A percentile compares a stretch with the other conserved stretches of the same genome.
Conservation (phyloP, 2,113 vertebrate species). For the Pogonocichla stellata region DNA sequence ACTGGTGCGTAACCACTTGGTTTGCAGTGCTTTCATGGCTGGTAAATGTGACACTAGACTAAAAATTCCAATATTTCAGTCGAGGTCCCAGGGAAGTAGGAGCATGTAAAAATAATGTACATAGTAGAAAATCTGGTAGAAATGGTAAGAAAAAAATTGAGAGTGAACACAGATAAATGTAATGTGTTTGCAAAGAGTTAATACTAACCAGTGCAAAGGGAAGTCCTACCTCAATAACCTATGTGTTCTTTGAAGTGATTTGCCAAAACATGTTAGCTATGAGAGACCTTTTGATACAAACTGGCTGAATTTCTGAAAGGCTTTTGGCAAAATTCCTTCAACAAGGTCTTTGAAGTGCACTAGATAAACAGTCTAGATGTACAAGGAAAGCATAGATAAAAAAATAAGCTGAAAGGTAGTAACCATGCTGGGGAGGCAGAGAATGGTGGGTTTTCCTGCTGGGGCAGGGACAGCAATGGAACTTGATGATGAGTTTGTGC, state of each 20-base stretch:
- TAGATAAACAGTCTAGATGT: not conserved
- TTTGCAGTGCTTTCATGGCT: not conserved
- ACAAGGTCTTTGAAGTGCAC: not conserved
- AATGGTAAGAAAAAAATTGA: not conserved
- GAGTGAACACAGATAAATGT: not conserved
- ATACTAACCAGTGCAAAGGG: not conserved
- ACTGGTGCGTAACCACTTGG: not conserved
- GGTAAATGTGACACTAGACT: not conserved
- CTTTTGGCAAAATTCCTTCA: not conserved
- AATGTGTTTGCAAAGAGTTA: not conserved
- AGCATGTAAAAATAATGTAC: not conserved
- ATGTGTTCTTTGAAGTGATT: not conserved
- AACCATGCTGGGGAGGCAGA: accelerated
- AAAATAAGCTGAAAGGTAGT: not conserved
- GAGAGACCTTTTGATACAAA: not conserved
- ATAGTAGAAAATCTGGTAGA: not conserved
- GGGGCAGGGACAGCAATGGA: not conserved
- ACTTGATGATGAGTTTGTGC: not conserved
- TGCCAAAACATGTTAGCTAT: not conserved
- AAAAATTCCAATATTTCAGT: not conserved
- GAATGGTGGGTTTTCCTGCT: not conserved
- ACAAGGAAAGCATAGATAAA: not conserved
- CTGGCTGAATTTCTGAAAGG: not conserved
- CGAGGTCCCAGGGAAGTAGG: accelerated
- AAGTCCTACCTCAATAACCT: not conserved